Conservation (phyloP, 2,888 invertebrate genomes). For the Gortyna flavago region DNA sequence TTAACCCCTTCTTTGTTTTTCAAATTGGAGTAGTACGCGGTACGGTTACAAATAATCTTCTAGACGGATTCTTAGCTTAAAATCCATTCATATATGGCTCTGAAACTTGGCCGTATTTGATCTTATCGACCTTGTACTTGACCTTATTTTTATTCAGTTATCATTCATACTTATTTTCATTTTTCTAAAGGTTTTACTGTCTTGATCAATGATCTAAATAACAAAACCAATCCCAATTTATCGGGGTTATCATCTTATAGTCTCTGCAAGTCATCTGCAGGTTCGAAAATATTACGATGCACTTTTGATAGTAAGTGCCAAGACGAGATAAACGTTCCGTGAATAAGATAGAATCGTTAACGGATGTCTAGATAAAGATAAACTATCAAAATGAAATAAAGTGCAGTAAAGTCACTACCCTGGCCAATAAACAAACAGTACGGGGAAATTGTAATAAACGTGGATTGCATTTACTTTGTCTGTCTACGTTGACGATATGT, state of each 20-base stretch:
- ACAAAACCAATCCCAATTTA: slow-evolving; percentile 11
- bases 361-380: slow-evolving; percentile 28
- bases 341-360: slow-evolving; percentile 20
- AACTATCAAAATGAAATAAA: slow-evolving; percentile 46
- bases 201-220: not conserved
- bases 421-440: slow-evolving; percentile 47
- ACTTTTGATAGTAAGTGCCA: slow-evolving; percentile 29
- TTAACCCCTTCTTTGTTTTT: not conserved
- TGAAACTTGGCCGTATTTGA: slow-evolving; percentile 11
- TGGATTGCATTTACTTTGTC: slow-evolving; percentile 32
- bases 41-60: not conserved
- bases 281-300: slow-evolving; percentile 21
- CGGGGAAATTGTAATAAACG: slow-evolving; percentile 38
- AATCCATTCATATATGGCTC: not conserved
- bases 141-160: slow-evolving; percentile 25
- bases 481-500: not conserved
- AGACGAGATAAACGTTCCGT: slow-evolving; percentile 40
- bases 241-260: slow-evolving; percentile 29
- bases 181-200: not conserved
- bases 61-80: not conserved
- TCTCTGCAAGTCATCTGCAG: too few relatives aligned
- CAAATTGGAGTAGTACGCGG: not conserved
- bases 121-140: slow-evolving; percentile 28
- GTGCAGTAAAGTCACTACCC: slow-evolving; percentile 51
- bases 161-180: slow-evolving; percentile 7